phyloP scores from a whole-genome alignment of 2,113 vertebrate species.

The Gadus macrocephalus region DNA sequence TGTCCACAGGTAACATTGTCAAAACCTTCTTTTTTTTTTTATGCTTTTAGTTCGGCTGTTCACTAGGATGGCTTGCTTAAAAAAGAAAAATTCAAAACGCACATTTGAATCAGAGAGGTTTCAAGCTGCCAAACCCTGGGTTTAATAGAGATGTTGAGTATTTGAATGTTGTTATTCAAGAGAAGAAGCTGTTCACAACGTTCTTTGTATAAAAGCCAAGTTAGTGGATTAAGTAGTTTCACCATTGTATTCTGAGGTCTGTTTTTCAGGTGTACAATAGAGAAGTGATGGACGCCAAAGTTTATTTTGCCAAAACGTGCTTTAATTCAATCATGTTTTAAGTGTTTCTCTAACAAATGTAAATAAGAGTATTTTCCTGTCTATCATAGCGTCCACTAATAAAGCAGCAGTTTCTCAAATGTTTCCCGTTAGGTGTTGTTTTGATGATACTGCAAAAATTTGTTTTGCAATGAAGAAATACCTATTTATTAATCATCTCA shows the following conservation, averaged over 20 bases:
- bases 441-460: background rate
- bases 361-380: slow-evolving; percentile 75
- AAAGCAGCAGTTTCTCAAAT: slow-evolving; percentile 54
- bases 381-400: slow-evolving; percentile 61
- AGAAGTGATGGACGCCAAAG: slow-evolving; percentile 47
- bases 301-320: slow-evolving; percentile 38
- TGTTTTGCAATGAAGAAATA: background rate
- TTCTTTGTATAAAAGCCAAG: too few species aligned
- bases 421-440: background rate
- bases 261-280: background rate
- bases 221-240: too few species aligned
- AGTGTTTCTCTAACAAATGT: slow-evolving; percentile 55
- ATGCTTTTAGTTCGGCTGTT: background rate
- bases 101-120: too few species aligned
- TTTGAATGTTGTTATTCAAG: too few species aligned
- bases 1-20: background rate
- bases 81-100: too few species aligned
- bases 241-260: background rate
- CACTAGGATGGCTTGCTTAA: too few species aligned
- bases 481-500: background rate
- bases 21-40: background rate
- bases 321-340: slow-evolving; percentile 33
- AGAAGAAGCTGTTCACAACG: too few species aligned
- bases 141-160: too few species aligned
- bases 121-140: too few species aligned